Evolutionary conservation across 2,113 vertebrate species (phyloP), one percentile per base, ranked within the genome.

Genomic region (Passer montanus): DNA sequence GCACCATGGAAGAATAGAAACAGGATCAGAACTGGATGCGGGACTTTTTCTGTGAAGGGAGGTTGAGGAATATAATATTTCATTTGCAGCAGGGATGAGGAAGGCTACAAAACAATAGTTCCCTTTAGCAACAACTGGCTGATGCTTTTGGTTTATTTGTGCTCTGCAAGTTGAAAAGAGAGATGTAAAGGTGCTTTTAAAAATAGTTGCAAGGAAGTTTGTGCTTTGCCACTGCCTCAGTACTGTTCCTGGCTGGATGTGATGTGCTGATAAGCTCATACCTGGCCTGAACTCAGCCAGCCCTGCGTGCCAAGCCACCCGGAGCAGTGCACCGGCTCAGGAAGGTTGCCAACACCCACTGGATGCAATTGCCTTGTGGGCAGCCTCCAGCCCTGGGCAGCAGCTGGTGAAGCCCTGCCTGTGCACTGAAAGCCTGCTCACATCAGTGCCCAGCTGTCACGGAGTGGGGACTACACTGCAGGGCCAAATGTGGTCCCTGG

Each of bases 161-260:
- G 67, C 77, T 31, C 4, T 56, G 17, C 49, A 43, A 75, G 73
- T 47, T 86, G 66, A 84, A 84, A 84, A 81, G 66, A 56, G 64
- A 62, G 66, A 68, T 46, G 49, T 84, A 84, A 81, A 96, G 77
- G 87, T 84, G 67, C 49, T 82, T 84, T 87, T 67, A 79, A 92
- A 96, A 90, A 89, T 17, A 84, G 75, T 73, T 84, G 60, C 88
- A 74, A 87, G 76, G 69, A 92, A 83, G 78, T 87, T 72, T 55
- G 41, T 68, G 67, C 70, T 84, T 85, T 69, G 46, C 81, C 89
- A 94, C 44, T 89, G 89, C 89, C 69, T 7, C 68, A 63, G 37
- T 68, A 4, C 62, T 64, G 24, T 74, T 92, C 46, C 73, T 31
- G 0, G 10, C 80, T 77, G 74, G 82, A 85, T 44, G 41, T 0